Conservation (phyloP, 2,797 vertebrate genomes). For the Anableps anableps region DNA sequence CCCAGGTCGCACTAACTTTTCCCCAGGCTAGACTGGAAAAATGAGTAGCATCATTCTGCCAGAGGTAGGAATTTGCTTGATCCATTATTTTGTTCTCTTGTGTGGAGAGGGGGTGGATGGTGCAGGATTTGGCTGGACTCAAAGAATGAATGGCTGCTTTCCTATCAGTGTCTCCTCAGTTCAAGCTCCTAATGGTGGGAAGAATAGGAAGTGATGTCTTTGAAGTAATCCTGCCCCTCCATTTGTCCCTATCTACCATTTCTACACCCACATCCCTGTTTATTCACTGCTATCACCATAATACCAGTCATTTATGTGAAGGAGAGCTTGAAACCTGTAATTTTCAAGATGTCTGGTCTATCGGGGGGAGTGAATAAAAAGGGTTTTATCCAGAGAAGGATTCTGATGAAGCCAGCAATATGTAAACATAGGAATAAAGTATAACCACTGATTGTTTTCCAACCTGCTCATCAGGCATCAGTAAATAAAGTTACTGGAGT, state of each 20-base stretch:
- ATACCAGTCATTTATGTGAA: slow-evolving; percentile 68
- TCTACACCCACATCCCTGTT: slow-evolving; percentile 53
- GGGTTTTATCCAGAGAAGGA: slow-evolving; percentile 25
- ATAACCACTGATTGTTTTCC: neutral
- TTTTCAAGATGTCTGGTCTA: slow-evolving; percentile 53
- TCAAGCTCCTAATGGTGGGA: slow-evolving; percentile 24
- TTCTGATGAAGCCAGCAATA: slow-evolving; percentile 17
- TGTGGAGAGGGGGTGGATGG: neutral
- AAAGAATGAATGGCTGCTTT: slow-evolving; percentile 32
- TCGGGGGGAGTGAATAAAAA: slow-evolving; percentile 33
- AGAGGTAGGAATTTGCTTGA: slow-evolving; percentile 25
- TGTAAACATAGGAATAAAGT: neutral
- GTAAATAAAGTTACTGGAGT: neutral
- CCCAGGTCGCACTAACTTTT: slow-evolving; percentile 25
- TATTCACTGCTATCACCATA: slow-evolving; percentile 63
- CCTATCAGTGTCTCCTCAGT: slow-evolving; percentile 14
- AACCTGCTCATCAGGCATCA: neutral
- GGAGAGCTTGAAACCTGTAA: slow-evolving; percentile 55
- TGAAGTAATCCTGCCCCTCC: slow-evolving; percentile 30
- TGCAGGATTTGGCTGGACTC: slow-evolving; percentile 7
- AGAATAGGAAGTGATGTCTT: slow-evolving; percentile 51
- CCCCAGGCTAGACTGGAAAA: slow-evolving; percentile 20
- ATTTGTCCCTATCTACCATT: slow-evolving; percentile 36
- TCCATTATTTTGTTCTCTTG: neutral
- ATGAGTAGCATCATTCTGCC: slow-evolving; percentile 22